Percentiles rank a stretch among this genome's conserved stretches.
phyloP scores from a whole-genome alignment of 2,888 invertebrate genomes.

The Diarsia rubi region DNA sequence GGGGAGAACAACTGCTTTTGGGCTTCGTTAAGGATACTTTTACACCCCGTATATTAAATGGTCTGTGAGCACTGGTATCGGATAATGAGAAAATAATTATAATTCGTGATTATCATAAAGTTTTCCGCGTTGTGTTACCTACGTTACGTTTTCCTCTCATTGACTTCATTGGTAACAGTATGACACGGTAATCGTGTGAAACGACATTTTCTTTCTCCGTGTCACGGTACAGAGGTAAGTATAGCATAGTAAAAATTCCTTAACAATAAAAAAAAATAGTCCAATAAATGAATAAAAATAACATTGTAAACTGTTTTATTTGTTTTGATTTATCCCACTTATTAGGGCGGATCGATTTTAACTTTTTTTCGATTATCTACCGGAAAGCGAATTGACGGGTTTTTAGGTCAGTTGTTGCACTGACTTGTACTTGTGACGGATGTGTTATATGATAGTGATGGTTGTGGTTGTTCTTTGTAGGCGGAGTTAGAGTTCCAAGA shows the following conservation, averaged over 20 bases:
- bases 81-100: constrained; percentile 1
- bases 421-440: constrained; percentile 12
- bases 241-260: constrained; percentile 65
- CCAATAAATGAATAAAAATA: constrained; percentile 70
- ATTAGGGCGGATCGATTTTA: constrained; percentile 35
- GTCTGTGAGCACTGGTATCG: constrained; percentile 5
- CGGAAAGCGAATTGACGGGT: background rate
- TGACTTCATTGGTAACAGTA: constrained; percentile 15
- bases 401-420: constrained; percentile 34
- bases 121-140: constrained; percentile 50
- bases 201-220: constrained; percentile 26
- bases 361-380: constrained; percentile 1
- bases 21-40: no score
- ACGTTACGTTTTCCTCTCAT: constrained; percentile 26
- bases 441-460: constrained; percentile 29
- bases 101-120: constrained; percentile 22
- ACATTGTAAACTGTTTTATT: constrained; percentile 75
- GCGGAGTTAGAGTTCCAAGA: constrained; percentile 87
- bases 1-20: no score
- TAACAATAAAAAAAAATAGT: constrained; percentile 65
- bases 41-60: background rate
- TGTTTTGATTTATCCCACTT: constrained; percentile 70
- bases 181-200: constrained; percentile 43
- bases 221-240: constrained; percentile 74
- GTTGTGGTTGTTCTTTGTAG: constrained; percentile 70